A percentile compares a stretch with the other conserved stretches of the same genome.
Conservation (phyloP, 2,113 vertebrate species). For the Dasyprocta punctata region DNA sequence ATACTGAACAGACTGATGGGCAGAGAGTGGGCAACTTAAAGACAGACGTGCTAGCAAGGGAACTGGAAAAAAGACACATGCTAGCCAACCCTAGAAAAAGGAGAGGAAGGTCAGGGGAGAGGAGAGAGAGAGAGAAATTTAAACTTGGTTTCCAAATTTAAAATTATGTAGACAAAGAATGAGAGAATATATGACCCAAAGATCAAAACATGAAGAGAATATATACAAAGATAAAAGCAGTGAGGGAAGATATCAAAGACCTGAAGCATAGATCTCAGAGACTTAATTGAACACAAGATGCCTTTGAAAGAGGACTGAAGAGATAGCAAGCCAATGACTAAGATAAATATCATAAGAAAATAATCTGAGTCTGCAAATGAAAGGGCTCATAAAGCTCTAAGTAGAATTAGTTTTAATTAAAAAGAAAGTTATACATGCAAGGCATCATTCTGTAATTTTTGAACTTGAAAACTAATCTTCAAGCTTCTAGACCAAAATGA, state of each 20-base stretch:
- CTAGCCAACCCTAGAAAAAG: not conserved
- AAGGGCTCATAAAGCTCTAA: not conserved
- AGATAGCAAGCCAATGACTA: not conserved
- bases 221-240: not conserved
- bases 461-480: not conserved
- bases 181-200: not conserved
- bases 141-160: not conserved
- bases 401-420: not conserved
- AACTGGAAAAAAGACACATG: not conserved
- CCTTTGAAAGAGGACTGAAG: not conserved
- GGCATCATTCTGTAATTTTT: not conserved
- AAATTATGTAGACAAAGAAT: not conserved
- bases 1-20: not conserved
- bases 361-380: not conserved
- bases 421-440: not conserved
- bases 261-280: not conserved
- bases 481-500: not conserved
- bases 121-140: not conserved
- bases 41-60: not conserved
- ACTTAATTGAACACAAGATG: not conserved
- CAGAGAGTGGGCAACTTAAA: not conserved
- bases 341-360: not conserved
- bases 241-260: not conserved
- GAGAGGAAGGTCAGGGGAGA: not conserved
- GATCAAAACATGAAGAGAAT: not conserved